Evolutionary conservation across 2,888 invertebrate genomes (phyloP), one percentile per base, ranked within the genome.

Genomic region (Lasioglossum lativentre): DNA sequence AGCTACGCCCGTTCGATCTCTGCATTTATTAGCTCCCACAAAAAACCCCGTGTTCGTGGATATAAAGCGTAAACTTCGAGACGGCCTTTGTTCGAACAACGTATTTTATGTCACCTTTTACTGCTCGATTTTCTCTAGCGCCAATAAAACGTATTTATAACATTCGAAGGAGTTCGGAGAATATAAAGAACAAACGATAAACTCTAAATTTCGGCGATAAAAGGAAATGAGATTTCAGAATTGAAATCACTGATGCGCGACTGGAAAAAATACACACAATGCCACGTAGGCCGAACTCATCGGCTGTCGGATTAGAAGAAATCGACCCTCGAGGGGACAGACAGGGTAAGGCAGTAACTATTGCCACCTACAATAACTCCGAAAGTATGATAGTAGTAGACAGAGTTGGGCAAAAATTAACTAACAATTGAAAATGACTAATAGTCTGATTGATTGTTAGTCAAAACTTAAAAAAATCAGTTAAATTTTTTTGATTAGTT

Each of bases 11-110:
- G n/a, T 56, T 56, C 56, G 56, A 56, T 56, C n/a, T 56, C 56
- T 56, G 56, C 56, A 56, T 56, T n/a, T 56, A 56, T 56, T 56
- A 56, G 56, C 56, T 56, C n/a, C 56, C 56, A 12, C 56, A n/a
- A n/a, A n/a, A n/a, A n/a, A n/a, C 0, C 56, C 56, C 56, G n/a
- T 4, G 56, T 12, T n/a, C 56, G 1, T 4, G n/a, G n/a, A n/a
- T 56, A 4, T n/a, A 56, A n/a, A 56, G 4, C 56, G 56, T 10
- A 56, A n/a, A n/a, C n/a, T 10, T n/a, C n/a, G 52, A 23, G 10
- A 12, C n/a, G n/a, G 3, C 12, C 12, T n/a, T 56, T 23, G n/a
- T 56, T n/a, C 56, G 56, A 12, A 4, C n/a, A 56, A 56, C 56
- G 16, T 4, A 10, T 56, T 56, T 56, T 56, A 56, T 56, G n/a